A percentile compares a stretch with the other conserved stretches of the same genome.
Evolutionary conservation across 2,888 invertebrate genomes (phyloP).

Genomic region (Melieria crassipennis): DNA sequence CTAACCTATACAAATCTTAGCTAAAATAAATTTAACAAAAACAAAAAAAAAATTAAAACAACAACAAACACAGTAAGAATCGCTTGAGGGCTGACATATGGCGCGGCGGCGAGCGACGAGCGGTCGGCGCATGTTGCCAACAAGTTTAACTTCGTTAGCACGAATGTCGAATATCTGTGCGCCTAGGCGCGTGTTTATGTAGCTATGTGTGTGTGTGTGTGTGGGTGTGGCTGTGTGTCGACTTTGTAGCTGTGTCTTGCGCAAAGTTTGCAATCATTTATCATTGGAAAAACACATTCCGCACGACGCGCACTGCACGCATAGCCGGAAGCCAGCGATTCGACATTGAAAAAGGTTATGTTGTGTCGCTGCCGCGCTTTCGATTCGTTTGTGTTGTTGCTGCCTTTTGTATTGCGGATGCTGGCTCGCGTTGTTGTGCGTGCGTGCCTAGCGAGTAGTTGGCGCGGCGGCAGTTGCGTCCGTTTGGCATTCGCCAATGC

Average conservation of each 20-base stretch:
- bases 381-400: not conserved
- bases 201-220: not conserved
- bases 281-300: too few relatives aligned
- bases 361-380: not conserved
- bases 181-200: not conserved
- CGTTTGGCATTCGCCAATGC: slow-evolving; percentile 20
- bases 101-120: too few relatives aligned
- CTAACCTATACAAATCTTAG: too few relatives aligned
- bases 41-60: too few relatives aligned
- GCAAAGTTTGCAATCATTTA: too few relatives aligned
- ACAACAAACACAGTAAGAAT: slow-evolving; percentile 11
- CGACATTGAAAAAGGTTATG: slow-evolving; percentile 15
- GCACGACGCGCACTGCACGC: too few relatives aligned
- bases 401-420: not conserved
- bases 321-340: slow-evolving; percentile 5
- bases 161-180: not conserved
- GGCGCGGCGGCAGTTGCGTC: not conserved
- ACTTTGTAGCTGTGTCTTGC: too few relatives aligned
- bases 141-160: too few relatives aligned
- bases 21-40: too few relatives aligned
- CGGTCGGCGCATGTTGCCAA: too few relatives aligned
- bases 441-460: slow-evolving; percentile 13
- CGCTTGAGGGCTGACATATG: not conserved
- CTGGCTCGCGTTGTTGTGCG: not conserved
- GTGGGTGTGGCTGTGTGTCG: not conserved